A percentile compares a stretch with the other conserved stretches of the same genome.
Evolutionary conservation across 2,113 vertebrate genomes (phyloP).

Genomic region (Menura novaehollandiae): DNA sequence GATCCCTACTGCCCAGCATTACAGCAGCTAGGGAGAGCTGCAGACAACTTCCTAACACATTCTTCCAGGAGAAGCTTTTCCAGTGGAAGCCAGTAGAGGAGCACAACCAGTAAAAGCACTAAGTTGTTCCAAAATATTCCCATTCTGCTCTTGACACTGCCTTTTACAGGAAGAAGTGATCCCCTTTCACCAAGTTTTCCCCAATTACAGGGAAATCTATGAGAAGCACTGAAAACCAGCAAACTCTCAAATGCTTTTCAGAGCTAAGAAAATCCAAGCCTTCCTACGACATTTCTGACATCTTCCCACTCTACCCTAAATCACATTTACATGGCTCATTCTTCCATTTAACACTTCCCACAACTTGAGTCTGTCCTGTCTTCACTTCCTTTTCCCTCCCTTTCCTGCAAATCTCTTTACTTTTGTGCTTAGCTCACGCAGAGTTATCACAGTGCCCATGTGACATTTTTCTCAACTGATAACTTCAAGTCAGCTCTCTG

Average conservation of each 20-base stretch:
- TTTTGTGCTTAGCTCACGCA: not conserved
- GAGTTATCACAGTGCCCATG: not conserved
- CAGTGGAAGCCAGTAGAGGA: not conserved
- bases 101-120: not conserved
- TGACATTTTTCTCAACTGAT: not conserved
- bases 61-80: not conserved
- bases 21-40: not conserved
- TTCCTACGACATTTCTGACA: conserved; percentile 26
- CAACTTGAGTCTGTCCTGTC: conserved; percentile 8
- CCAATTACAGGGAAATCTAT: not conserved
- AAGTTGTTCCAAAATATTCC: not conserved
- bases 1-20: not conserved
- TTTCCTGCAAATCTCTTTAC: not conserved
- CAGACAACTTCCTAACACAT: not conserved
- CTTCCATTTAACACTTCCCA: conserved; percentile 46
- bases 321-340: conserved; percentile 22
- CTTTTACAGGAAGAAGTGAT: not conserved
- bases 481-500: not conserved
- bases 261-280: conserved; percentile 29
- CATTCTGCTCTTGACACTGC: not conserved
- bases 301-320: conserved; percentile 40
- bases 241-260: not conserved
- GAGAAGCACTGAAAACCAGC: not conserved
- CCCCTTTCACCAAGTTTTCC: not conserved
- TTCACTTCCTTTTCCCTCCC: not conserved